Base-by-base conservation (phyloP, 2,797 vertebrate genomes). In the Sarcophilus harrisii region DNA sequence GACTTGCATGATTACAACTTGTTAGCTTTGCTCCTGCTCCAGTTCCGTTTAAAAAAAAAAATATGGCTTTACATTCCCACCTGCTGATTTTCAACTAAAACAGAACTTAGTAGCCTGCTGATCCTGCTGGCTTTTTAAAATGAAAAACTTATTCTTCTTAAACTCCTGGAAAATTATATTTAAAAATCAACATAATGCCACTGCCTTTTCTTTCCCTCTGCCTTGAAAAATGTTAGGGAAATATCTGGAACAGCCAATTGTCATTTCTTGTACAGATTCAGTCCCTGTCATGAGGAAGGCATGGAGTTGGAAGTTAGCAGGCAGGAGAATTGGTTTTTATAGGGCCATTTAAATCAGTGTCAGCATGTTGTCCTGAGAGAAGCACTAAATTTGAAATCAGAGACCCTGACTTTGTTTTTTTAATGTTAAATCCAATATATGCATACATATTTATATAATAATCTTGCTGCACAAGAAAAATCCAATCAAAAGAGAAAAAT, bases 91-190 rank as follows among this genome's bases (percentile, higher is more conserved):
- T 98, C 98, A 98, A 98, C 98, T 98, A 98, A 99, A 99, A 99
- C 98, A 99, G 98, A 98, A 98, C 98, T 98, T 98, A 98, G 98
- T 98, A 98, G 98, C 98, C 98, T 98, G 98, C 99, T 98, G 98
- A 98, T 98, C 98, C 98, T 92, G 98, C 98, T 98, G 98, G 97
- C 97, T 98, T 98, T 99, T 98, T 95, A 99, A 90, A 99, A 99
- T 98, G 98, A 98, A 98, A 99, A 99, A 98, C 98, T 98, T 99
- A 99, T 98, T 99, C 98, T 98, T 98, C 97, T 98, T 98, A 98
- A 99, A 98, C 98, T 98, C 98, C 98, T 98, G 98, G 98, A 99
- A 99, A 99, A 99, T 99, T 98, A 98, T 98, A 98, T 98, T 99
- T 99, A 98, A 99, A 98, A 99, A 98, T 98, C 98, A 99, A 98